These are phyloP conservation scores for Omphaloscelis lunosa DNA, from an alignment of 2,888 invertebrate species.

Conservation along the genomic window DNA sequence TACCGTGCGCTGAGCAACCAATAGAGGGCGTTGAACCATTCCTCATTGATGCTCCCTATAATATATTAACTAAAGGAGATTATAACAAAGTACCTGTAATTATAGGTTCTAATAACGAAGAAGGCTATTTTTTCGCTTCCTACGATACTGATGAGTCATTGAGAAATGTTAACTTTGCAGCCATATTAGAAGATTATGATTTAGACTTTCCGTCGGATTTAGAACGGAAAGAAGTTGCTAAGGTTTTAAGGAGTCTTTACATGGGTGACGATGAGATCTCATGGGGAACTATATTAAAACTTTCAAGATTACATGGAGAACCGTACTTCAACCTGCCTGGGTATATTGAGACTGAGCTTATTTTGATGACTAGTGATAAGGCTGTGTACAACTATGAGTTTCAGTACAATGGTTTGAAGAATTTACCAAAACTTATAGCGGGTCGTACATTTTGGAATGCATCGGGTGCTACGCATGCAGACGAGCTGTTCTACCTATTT, in stretches of 20 bases:
- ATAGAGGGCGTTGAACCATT: slow-evolving; percentile 55
- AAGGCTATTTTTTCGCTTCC: slow-evolving; percentile 59
- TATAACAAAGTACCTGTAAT: slow-evolving; percentile 67
- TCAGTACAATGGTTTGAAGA: slow-evolving; percentile 35
- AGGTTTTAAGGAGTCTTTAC: slow-evolving; percentile 24
- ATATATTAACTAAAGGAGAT: slow-evolving; percentile 49
- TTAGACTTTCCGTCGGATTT: slow-evolving; percentile 36
- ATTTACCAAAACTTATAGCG: slow-evolving; percentile 17
- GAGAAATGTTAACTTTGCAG: slow-evolving; percentile 17
- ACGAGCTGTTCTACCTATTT: slow-evolving; percentile 39
- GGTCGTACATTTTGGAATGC: slow-evolving; percentile 28
- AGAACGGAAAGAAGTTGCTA: slow-evolving; percentile 5
- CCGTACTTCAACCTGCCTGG: slow-evolving; percentile 37
- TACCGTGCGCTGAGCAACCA: slow-evolving; percentile 35
- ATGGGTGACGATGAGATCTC: slow-evolving; percentile 44
- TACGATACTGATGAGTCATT: slow-evolving; percentile 18
- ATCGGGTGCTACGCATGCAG: slow-evolving; percentile 37
- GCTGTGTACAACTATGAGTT: slow-evolving; percentile 63
- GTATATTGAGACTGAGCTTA: slow-evolving; percentile 33
- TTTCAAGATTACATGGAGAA: slow-evolving; percentile 46
- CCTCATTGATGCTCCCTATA: slow-evolving; percentile 43
- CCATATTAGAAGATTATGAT: not conserved
- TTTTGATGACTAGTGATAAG: slow-evolving; percentile 36
- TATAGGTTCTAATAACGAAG: slow-evolving; percentile 64
- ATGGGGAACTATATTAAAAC: slow-evolving; percentile 31